Evolutionary conservation across 2,888 invertebrate species (phyloP).

Genomic region (Graphium colonna): DNA sequence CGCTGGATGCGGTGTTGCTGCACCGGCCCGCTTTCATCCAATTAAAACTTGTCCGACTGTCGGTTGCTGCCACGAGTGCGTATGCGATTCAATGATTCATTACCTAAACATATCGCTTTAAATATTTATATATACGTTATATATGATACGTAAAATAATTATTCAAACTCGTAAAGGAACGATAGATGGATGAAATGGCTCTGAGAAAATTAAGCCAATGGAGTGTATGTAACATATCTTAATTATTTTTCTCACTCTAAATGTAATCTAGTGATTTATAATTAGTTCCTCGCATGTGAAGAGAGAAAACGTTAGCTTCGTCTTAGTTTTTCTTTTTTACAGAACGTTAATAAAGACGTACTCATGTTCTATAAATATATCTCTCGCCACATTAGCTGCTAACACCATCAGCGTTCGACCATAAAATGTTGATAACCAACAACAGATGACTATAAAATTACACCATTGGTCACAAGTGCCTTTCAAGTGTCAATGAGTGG

Average conservation of each 20-base stretch:
- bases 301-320: too few relatives aligned
- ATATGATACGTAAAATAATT: background rate
- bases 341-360: background rate
- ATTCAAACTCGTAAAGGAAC: too few relatives aligned
- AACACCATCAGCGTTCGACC: slow-evolving; percentile 2
- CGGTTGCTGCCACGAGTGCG: slow-evolving; percentile 1
- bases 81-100: background rate
- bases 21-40: slow-evolving; percentile 25
- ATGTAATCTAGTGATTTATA: background rate
- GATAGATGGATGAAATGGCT: too few relatives aligned
- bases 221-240: too few relatives aligned
- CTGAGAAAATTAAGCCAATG: too few relatives aligned
- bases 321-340: too few relatives aligned
- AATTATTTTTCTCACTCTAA: background rate
- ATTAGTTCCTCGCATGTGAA: background rate
- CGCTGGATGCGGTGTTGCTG: slow-evolving; percentile 24
- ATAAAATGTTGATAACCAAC: slow-evolving; percentile 13
- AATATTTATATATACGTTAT: background rate
- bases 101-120: background rate
- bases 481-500: slow-evolving; percentile 16
- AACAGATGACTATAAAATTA: slow-evolving; percentile 19
- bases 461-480: slow-evolving; percentile 5
- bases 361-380: slow-evolving; percentile 12
- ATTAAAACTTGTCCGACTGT: slow-evolving; percentile 21
- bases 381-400: slow-evolving; percentile 2